Conservation (phyloP, 2,888 invertebrate genomes). For the Drosophila prostipennis region DNA sequence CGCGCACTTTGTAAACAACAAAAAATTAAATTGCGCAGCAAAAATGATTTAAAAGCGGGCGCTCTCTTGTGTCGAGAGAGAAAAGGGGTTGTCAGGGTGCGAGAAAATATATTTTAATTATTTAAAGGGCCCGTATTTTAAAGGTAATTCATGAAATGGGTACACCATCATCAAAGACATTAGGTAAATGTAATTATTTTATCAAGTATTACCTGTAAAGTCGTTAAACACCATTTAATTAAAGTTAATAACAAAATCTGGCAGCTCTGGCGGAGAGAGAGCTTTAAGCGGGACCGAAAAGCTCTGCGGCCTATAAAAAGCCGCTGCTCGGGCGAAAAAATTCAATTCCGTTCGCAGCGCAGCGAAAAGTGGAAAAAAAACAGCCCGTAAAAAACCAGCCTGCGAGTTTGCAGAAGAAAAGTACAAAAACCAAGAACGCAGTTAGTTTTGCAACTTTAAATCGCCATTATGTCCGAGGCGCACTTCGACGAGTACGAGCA, state of each 20-base stretch:
- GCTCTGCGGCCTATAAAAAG: conserved; percentile 31
- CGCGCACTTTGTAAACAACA: conserved; percentile 76
- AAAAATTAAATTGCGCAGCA: conserved; percentile 75
- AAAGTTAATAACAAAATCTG: conserved; percentile 4
- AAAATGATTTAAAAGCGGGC: conserved; percentile 34
- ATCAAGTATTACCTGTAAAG: too few species aligned
- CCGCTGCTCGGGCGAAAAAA: conserved; percentile 3
- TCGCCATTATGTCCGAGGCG: conserved; percentile 90
- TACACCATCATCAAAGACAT: too few species aligned
- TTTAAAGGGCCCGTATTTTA: not conserved
- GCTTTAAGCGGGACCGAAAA: conserved; percentile 9
- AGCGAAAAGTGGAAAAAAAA: conserved; percentile 82
- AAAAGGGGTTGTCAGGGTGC: conserved; percentile 5
- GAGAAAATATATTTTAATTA: not conserved
- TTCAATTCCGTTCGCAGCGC: conserved; percentile 30
- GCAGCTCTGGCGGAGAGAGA: conserved; percentile 16
- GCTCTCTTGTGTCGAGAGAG: conserved; percentile 33
- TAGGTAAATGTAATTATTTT: too few species aligned
- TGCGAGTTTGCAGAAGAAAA: conserved; percentile 22
- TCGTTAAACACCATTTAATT: not conserved
- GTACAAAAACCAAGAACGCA: conserved; percentile 18
- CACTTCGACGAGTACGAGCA: conserved; percentile 96
- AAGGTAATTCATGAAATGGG: rapidly evolving
- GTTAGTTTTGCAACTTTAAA: conserved; percentile 16
- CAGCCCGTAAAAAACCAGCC: not conserved